Evolutionary conservation across 2,888 invertebrate species (phyloP).

Genomic region (Nemurella pictetii): DNA sequence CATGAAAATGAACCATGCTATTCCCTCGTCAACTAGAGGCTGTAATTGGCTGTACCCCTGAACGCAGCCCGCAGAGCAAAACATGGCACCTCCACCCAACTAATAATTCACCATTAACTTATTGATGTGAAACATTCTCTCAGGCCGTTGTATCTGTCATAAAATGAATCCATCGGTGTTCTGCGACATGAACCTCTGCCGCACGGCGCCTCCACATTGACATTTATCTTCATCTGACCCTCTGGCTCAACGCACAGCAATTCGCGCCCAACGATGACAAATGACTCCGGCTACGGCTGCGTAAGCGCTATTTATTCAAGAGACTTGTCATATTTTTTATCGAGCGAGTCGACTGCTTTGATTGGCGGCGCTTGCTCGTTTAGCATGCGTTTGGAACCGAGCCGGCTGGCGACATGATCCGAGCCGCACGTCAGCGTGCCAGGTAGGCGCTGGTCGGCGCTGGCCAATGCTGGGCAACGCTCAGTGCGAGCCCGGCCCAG

Average conservation of each 20-base stretch:
- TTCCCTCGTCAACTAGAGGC: no score
- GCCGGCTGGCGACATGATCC: background rate
- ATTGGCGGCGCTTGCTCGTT: background rate
- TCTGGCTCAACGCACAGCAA: background rate
- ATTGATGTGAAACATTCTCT: no score
- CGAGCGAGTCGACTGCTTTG: background rate
- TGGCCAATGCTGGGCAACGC: background rate
- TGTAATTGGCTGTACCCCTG: background rate
- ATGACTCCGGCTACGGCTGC: background rate
- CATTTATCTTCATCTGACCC: no score
- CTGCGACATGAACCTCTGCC: no score
- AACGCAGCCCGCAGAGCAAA: background rate
- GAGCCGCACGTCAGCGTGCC: background rate
- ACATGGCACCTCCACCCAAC: background rate
- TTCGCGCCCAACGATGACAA: background rate
- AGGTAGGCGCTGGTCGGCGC: no score
- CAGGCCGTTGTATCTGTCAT: no score
- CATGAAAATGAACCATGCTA: no score
- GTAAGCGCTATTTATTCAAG: background rate
- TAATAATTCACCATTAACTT: background rate
- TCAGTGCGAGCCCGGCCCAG: no score
- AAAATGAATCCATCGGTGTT: no score
- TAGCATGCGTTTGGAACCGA: background rate
- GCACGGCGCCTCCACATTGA: background rate
- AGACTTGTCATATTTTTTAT: no score